Conservation (phyloP, 2,888 invertebrate species). For the Sarcophaga carnaria region DNA sequence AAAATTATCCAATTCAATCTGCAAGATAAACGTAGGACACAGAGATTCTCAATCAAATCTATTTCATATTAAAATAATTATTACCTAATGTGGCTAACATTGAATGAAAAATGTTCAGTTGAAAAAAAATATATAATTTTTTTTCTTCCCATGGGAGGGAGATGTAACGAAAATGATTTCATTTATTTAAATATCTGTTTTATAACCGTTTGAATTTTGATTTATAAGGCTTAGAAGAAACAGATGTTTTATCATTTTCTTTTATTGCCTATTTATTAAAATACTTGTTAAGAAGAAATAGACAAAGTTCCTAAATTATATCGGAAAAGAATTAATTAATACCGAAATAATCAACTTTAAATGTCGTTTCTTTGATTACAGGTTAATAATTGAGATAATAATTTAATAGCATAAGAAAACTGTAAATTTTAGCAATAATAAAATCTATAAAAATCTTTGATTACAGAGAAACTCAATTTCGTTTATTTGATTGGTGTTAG, state of each 20-base stretch:
- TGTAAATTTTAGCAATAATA: background rate
- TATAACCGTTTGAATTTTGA: too few relatives aligned
- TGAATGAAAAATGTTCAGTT: too few relatives aligned
- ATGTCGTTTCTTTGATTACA: slow-evolving; percentile 10
- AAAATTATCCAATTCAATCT: slow-evolving; percentile 50
- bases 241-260: background rate
- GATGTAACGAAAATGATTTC: slow-evolving; percentile 1
- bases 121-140: too few relatives aligned
- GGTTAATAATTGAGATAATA: background rate
- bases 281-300: background rate
- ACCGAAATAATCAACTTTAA: slow-evolving; percentile 6
- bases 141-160: too few relatives aligned
- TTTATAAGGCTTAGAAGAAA: background rate
- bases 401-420: background rate
- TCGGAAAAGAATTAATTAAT: background rate
- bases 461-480: too few relatives aligned
- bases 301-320: background rate
- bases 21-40: background rate
- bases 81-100: too few relatives aligned
- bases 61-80: too few relatives aligned
- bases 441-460: too few relatives aligned
- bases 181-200: too few relatives aligned
- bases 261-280: background rate
- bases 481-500: too few relatives aligned
- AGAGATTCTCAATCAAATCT: too few relatives aligned